phyloP scores from a whole-genome alignment of 2,797 vertebrate species.

The Numenius phaeopus region DNA sequence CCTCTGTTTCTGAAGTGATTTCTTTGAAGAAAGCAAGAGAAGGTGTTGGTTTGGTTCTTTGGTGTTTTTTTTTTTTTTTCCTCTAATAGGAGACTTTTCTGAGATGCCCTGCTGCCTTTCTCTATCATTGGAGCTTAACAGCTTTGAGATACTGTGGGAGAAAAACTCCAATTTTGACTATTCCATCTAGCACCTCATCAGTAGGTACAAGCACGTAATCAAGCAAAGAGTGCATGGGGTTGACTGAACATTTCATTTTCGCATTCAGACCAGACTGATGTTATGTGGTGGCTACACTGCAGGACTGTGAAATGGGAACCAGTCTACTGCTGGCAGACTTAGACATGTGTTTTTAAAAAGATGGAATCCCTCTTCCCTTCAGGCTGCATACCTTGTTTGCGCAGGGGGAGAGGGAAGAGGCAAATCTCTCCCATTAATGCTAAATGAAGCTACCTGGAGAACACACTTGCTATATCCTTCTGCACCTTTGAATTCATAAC shows the following conservation, averaged over 20 bases:
- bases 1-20: constrained; percentile 95
- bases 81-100: not conserved
- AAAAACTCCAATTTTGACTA: not conserved
- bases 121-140: not conserved
- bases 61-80: not conserved
- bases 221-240: not conserved
- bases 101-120: not conserved
- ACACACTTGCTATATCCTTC: not conserved
- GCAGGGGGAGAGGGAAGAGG: not conserved
- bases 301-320: not conserved
- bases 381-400: not conserved
- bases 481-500: not conserved
- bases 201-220: not conserved
- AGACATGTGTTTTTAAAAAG: not conserved
- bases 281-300: not conserved
- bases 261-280: not conserved
- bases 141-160: not conserved
- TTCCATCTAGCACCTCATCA: not conserved
- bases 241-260: not conserved
- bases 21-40: constrained; percentile 78
- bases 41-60: not conserved
- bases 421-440: not conserved
- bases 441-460: not conserved
- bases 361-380: not conserved
- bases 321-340: not conserved